Evolutionary conservation across 2,113 vertebrate species (phyloP).

Genomic region (Alligator mississippiensis): DNA sequence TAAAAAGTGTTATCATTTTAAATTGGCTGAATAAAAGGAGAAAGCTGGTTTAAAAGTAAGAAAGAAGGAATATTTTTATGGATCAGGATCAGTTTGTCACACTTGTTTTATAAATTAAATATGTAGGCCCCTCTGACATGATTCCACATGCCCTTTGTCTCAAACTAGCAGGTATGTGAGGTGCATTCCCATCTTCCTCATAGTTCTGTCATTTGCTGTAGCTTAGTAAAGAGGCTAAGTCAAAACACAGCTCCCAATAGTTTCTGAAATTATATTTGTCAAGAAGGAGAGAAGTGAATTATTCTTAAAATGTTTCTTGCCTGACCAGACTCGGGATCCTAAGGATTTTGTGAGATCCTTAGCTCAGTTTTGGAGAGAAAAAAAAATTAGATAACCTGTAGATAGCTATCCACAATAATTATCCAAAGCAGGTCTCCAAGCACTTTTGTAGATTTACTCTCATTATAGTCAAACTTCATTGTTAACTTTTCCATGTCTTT

Average conservation of each 20-base stretch:
- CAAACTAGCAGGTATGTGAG: not conserved
- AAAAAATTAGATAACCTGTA: no score
- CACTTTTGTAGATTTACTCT: not conserved
- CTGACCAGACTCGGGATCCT: not conserved
- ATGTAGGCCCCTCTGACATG: not conserved
- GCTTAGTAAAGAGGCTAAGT: not conserved
- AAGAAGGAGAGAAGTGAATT: not conserved
- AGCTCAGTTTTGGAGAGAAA: not conserved
- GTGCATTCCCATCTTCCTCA: not conserved
- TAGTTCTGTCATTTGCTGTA: not conserved
- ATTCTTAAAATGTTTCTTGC: not conserved
- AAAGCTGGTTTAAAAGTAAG: not conserved
- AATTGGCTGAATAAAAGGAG: not conserved
- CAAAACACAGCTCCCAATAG: not conserved
- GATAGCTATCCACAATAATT: no score
- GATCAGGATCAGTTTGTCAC: not conserved
- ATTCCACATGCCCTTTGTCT: not conserved
- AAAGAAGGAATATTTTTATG: not conserved
- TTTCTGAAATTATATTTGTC: not conserved
- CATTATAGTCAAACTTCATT: accelerated
- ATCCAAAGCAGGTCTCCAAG: not conserved
- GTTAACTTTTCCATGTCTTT: not conserved
- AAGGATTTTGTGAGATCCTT: not conserved
- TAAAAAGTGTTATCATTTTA: not conserved
- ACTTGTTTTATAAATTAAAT: not conserved